These are phyloP conservation scores for Agelastica alni DNA, from an alignment of 2,888 invertebrate species.

Conservation along the genomic window DNA sequence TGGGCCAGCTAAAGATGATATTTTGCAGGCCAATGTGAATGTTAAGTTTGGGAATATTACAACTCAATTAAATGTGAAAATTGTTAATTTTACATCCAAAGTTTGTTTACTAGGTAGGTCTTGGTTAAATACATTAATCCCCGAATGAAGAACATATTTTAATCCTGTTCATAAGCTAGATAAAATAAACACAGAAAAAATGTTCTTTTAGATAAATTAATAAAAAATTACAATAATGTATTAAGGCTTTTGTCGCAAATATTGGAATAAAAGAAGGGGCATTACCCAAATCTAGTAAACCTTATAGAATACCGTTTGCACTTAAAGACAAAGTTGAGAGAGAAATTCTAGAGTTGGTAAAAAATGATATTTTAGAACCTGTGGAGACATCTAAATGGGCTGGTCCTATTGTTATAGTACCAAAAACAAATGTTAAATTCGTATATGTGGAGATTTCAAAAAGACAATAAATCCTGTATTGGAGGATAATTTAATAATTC, in stretches of 20 bases:
- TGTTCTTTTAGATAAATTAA: neutral
- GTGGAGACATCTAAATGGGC: neutral
- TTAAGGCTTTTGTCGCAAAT: neutral
- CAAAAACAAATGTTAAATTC: conserved; percentile 23
- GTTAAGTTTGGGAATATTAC: no score
- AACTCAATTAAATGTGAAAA: neutral
- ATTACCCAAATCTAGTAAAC: neutral
- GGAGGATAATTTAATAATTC: neutral
- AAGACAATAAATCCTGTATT: conserved; percentile 10
- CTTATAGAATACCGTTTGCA: neutral
- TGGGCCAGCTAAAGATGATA: neutral
- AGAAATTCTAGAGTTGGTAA: neutral
- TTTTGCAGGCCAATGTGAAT: neutral
- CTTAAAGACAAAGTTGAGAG: neutral
- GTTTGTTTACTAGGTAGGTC: neutral
- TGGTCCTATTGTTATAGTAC: neutral
- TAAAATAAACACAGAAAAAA: neutral
- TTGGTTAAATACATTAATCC: neutral
- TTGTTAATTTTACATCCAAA: neutral
- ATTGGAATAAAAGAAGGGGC: neutral
- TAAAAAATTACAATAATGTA: neutral
- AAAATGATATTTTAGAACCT: neutral
- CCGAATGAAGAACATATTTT: neutral
- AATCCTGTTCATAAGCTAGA: neutral
- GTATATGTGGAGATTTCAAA: conserved; percentile 46